Base-by-base conservation (phyloP, 2,113 vertebrate genomes). In the Ophthalmolycus amberensis region DNA sequence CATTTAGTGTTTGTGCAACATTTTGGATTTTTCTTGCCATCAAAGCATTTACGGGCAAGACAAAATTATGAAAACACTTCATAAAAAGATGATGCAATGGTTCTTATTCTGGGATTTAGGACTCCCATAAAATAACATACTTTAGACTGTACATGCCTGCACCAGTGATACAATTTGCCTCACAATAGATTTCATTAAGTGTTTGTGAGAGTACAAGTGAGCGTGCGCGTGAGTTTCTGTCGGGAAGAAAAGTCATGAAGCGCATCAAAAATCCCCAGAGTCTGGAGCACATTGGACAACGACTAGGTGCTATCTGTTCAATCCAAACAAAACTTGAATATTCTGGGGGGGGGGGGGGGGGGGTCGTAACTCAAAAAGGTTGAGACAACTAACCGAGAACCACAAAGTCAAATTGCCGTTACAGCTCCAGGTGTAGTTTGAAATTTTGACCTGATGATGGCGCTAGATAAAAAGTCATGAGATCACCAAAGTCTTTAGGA, bases 21-120 rank as follows among this genome's bases (percentile, higher is more conserved):
- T 71, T 42, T 59, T 15, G 1, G 5, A 27, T 46, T 67, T 50
- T 32, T 74, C 27, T 44, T 73, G 9, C 4, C 44, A 58, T 48
- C 12, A 69, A 60, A 79, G 40, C 46, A 56, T 75, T 60, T 60
- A 34, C 29, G 20, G 2, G 9, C 65, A 32, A 73, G 4, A 64
- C 15, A 56, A 60, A 68, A 75, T 44, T 44, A 84, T 48, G 54
- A 54, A n/a, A 80, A 62, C 22, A 38, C 46, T 34, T 76, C n/a
- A 44, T 56, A 54, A 62, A 76, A 82, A 65, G 10, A 34, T 14
- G 10, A 42, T 12, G 56, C 12, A 58, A 2, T 29, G 25, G 56
- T 58, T 29, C 5, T 29, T 12, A 58, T 58, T 58, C 10, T 9
- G 25, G 9, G 52, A 25, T 5, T 58, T 11, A 27, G 56, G 54